Evolutionary conservation across 2,113 vertebrate species (phyloP).

Genomic region (Stegastes partitus): DNA sequence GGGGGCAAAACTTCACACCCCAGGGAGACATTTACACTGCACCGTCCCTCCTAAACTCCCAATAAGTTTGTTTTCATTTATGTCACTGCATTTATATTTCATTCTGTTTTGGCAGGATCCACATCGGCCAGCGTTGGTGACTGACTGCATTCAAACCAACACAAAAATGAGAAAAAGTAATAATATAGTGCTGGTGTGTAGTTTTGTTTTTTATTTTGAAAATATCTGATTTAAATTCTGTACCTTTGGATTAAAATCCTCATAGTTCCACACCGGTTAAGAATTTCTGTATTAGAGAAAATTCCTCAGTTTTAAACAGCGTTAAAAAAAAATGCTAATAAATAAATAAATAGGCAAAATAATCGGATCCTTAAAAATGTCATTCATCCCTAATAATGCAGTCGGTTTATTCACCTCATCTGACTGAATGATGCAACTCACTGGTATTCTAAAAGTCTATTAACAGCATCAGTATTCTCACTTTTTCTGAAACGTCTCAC

Average conservation of each 20-base stretch:
- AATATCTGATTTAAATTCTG: too few relatives aligned
- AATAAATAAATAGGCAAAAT: too few relatives aligned
- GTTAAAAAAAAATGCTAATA: not conserved
- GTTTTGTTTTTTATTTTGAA: too few relatives aligned
- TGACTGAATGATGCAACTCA: not conserved
- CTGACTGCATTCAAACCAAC: not conserved
- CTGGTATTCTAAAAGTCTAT: not conserved
- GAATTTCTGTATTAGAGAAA: too few relatives aligned
- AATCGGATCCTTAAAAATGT: not conserved
- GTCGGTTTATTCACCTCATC: not conserved
- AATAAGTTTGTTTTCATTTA: not conserved
- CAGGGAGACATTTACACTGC: not conserved
- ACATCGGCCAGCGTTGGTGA: too few relatives aligned
- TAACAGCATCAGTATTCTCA: not conserved
- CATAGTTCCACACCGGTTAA: too few relatives aligned
- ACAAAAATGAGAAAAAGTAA: not conserved
- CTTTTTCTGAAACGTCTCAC: slow-evolving; percentile 5
- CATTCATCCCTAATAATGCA: not conserved
- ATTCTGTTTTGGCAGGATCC: too few relatives aligned
- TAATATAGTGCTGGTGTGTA: too few relatives aligned
- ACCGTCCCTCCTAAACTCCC: too few relatives aligned
- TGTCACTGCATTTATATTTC: not conserved
- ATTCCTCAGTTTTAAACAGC: not conserved
- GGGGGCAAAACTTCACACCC: not conserved
- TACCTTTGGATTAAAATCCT: too few relatives aligned